Evolutionary conservation across 1,140 invertebrate species (phyloP).

Genomic region (Zaprionus camerounensis): DNA sequence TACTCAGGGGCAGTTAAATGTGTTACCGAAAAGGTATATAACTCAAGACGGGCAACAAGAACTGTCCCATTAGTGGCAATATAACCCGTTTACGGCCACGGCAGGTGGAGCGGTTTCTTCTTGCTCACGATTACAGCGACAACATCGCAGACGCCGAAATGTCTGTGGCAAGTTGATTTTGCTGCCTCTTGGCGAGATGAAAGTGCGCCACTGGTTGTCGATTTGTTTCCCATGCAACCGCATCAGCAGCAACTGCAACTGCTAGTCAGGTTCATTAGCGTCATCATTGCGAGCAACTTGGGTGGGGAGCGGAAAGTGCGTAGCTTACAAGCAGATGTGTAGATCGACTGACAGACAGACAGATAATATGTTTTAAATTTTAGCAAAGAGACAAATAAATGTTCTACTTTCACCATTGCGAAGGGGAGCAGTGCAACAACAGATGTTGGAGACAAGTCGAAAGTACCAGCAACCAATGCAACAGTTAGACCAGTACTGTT

Average conservation of each 20-base stretch:
- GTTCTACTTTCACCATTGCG: constrained; percentile 64
- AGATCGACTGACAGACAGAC: constrained; percentile 21
- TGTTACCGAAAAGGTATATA: constrained; percentile 18
- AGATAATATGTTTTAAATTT: constrained; percentile 52
- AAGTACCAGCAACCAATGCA: not conserved
- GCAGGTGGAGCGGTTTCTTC: constrained; percentile 21
- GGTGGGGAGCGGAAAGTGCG: constrained; percentile 19
- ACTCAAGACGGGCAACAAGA: constrained; percentile 17
- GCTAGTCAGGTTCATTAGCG: constrained; percentile 52
- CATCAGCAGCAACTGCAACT: constrained; percentile 6
- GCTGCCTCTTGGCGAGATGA: constrained; percentile 38
- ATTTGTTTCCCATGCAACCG: constrained; percentile 45
- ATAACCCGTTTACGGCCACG: constrained; percentile 18
- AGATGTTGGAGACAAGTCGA: not conserved
- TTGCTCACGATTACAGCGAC: constrained; percentile 28
- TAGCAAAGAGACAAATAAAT: constrained; percentile 62
- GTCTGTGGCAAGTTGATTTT: constrained; percentile 32
- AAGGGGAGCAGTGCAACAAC: not conserved
- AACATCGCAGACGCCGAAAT: constrained; percentile 41
- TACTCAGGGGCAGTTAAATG: constrained; percentile 2
- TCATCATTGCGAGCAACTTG: constrained; percentile 25
- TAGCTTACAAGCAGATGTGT: constrained; percentile 28
- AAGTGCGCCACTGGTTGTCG: constrained; percentile 45
- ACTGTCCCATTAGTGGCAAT: constrained; percentile 31
- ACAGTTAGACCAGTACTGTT: not conserved